Conservation (phyloP, 2,113 vertebrate genomes). For the Delphinus delphis region DNA sequence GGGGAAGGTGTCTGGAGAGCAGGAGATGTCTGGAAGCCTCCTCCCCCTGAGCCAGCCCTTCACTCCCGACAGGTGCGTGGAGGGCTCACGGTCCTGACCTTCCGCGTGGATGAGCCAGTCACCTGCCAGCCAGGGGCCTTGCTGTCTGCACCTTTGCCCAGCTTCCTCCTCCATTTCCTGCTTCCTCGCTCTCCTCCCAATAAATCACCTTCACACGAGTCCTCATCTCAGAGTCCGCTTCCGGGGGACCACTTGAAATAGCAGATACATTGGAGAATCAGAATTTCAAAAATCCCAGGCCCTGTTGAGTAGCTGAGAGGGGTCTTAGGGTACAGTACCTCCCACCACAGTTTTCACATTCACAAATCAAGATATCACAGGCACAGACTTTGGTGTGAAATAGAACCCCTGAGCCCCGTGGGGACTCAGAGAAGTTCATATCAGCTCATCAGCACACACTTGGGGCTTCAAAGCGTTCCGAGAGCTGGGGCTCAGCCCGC, state of each 20-base stretch:
- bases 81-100: fast-evolving
- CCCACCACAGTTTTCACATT: neutral
- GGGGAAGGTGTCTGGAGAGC: neutral
- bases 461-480: neutral
- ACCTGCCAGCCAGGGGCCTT: too few relatives aligned
- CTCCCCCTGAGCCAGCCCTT: neutral
- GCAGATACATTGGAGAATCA: neutral
- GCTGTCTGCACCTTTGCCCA: neutral
- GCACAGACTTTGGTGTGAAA: neutral
- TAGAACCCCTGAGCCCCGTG: neutral
- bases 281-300: neutral
- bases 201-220: neutral
- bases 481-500: neutral
- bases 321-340: neutral
- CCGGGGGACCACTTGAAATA: neutral
- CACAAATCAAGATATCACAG: neutral
- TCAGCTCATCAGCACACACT: neutral
- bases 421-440: neutral
- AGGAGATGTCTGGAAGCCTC: neutral
- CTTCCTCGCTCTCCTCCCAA: neutral
- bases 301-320: neutral
- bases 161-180: neutral
- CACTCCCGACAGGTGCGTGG: neutral
- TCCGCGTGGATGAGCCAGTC: fast-evolving
- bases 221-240: neutral